Conservation (phyloP, 2,888 invertebrate species). For the Eulithis testata region DNA sequence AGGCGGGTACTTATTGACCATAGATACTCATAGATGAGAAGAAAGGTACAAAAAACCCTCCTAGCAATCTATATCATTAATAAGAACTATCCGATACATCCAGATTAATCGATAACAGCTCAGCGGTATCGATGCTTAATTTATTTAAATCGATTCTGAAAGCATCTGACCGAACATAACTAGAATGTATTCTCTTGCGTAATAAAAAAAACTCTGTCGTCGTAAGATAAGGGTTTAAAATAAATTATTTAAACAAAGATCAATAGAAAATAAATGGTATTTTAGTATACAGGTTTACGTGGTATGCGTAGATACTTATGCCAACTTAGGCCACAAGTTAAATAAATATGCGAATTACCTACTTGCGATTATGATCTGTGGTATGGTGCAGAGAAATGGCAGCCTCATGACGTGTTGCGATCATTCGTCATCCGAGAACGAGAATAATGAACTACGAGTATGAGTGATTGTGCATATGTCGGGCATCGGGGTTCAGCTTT, state of each 20-base stretch:
- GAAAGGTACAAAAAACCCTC: constrained; percentile 7
- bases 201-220: not conserved
- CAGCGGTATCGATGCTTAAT: constrained; percentile 54
- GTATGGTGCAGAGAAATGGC: too few relatives aligned
- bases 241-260: too few relatives aligned
- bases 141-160: constrained; percentile 56
- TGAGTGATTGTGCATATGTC: constrained; percentile 16
- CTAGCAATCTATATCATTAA: constrained; percentile 13
- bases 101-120: constrained; percentile 45
- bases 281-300: too few relatives aligned
- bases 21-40: constrained; percentile 3
- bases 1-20: too few relatives aligned
- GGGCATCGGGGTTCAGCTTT: constrained; percentile 4
- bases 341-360: too few relatives aligned
- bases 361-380: too few relatives aligned
- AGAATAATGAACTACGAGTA: constrained; percentile 14
- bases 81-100: constrained; percentile 23
- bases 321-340: too few relatives aligned
- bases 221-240: too few relatives aligned
- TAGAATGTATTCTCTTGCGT: not conserved
- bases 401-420: not conserved
- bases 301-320: too few relatives aligned
- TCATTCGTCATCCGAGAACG: constrained; percentile 14
- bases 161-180: not conserved
- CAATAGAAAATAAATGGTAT: too few relatives aligned